Base-by-base conservation (phyloP, 2,797 vertebrate species). In the Tragelaphus eurycerus region DNA sequence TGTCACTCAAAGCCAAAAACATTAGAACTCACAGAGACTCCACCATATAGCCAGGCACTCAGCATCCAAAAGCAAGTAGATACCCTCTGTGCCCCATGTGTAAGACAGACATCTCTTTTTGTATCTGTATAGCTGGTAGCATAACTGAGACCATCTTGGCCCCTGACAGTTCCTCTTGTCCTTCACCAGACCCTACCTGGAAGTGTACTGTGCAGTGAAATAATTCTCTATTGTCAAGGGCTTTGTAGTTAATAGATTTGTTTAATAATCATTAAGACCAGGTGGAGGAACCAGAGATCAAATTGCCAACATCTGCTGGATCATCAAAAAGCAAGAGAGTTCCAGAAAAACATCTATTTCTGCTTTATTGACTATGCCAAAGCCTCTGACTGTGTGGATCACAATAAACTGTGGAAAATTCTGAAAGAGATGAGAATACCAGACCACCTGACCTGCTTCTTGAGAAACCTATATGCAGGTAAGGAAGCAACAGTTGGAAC, bases 11-110 rank as follows among this genome's bases (percentile, higher is more conserved):
- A 57, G 7, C 52, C 43, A 71, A 54, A 88, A 43, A 86, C 27
- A 62, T 54, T 57, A 4, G 3, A 52, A 81, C 14, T 34, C 17
- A 86, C 14, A 6, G 19, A 31, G 12, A 8, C 4, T 55, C 38
- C n/a, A 27, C 23, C 2, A 1, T 31, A 34, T 3, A 52, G 3
- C 13, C 29, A 67, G 38, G 10, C 4, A 43, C 16, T 7, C 1
- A 21, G 31, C 7, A 31, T 67, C 4, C 4, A 29, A 46, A 23
- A 89, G 8, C 4, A 59, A 50, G 3, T 1, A 54, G 50, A 12
- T 4, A 15, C 1, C 0, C 2, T 46, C 25, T 50, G 54, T 34
- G 16, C 25, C 14, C 6, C 0, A 0, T 31, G 1, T 59, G 48
- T 15, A 71, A 91, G 21, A 17, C 52, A 23, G 43, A 54, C 1